Evolutionary conservation across 2,888 invertebrate species (phyloP).

Genomic region (Doris montereyensis): DNA sequence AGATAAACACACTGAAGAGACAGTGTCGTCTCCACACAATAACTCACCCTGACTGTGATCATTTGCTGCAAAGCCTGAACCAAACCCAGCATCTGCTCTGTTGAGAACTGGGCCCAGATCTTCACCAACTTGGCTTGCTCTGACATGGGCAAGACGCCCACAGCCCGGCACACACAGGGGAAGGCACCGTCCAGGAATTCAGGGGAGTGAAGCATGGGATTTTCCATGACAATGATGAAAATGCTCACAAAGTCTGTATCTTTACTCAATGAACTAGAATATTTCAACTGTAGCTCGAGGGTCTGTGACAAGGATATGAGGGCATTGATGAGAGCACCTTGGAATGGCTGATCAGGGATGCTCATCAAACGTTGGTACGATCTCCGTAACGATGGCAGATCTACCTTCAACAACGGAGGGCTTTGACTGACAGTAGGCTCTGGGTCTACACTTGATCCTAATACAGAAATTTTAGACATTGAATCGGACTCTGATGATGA

Average conservation of each 20-base stretch:
- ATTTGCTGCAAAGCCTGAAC: slow-evolving; percentile 82
- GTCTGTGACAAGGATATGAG: slow-evolving; percentile 82
- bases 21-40: too few species aligned
- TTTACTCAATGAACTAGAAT: slow-evolving; percentile 73
- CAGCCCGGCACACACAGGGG: slow-evolving; percentile 81
- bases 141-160: slow-evolving; percentile 81
- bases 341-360: slow-evolving; percentile 74
- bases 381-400: slow-evolving; percentile 78
- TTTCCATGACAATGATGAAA: slow-evolving; percentile 84
- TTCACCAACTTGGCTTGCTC: slow-evolving; percentile 86
- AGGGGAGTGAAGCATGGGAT: slow-evolving; percentile 77
- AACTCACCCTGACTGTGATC: slow-evolving; percentile 83
- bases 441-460: background rate
- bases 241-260: slow-evolving; percentile 76
- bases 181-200: slow-evolving; percentile 88
- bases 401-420: slow-evolving; percentile 58
- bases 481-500: background rate
- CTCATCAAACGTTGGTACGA: slow-evolving; percentile 78
- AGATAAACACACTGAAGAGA: too few species aligned
- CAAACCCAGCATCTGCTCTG: slow-evolving; percentile 55
- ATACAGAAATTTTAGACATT: background rate
- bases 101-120: slow-evolving; percentile 80
- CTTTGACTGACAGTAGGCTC: too few species aligned
- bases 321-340: slow-evolving; percentile 83
- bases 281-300: slow-evolving; percentile 81